Conservation (phyloP, 2,888 invertebrate species). For the Drosophila multiciliata region DNA sequence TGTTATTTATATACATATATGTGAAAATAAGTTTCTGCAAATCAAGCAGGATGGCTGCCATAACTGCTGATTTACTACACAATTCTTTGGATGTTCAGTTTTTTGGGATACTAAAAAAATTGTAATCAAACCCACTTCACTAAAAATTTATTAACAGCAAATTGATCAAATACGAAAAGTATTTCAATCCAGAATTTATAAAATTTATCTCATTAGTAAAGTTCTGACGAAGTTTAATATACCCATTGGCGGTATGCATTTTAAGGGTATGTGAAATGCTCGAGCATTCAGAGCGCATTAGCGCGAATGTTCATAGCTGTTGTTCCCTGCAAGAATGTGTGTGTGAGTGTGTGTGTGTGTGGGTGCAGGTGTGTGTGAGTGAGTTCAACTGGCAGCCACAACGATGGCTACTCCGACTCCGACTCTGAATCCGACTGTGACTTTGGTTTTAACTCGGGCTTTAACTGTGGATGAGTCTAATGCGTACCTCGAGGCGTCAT, state of each 20-base stretch:
- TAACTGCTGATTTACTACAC: not conserved
- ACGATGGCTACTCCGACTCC: conserved; percentile 10
- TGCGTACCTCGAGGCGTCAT: conserved; percentile 68
- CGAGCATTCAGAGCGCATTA: conserved; percentile 72
- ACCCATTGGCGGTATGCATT: not conserved
- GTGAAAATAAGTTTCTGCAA: conserved; percentile 7
- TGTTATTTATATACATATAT: conserved; percentile 53
- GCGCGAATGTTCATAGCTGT: conserved; percentile 75
- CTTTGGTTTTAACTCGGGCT: conserved; percentile 35
- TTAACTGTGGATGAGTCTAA: conserved; percentile 54
- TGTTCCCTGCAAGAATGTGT: conserved; percentile 37
- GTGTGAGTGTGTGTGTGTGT: conserved; percentile 10
- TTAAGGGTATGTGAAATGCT: conserved; percentile 50
- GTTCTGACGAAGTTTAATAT: not conserved
- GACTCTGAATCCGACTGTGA: conserved; percentile 11
- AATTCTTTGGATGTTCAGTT: conserved; percentile 4
- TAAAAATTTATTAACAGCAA: not conserved
- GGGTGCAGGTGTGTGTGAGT: conserved; percentile 15
- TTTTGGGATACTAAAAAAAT: not conserved
- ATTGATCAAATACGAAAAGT: not conserved
- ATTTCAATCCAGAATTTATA: not conserved
- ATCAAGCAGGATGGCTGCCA: conserved; percentile 11
- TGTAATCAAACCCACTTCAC: not conserved
- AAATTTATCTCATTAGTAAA: not conserved
- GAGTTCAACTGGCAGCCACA: conserved; percentile 47